A percentile compares a stretch with the other conserved stretches of the same genome.
phyloP scores from a whole-genome alignment of 1,140 invertebrate species.

The Apis dorsata region DNA sequence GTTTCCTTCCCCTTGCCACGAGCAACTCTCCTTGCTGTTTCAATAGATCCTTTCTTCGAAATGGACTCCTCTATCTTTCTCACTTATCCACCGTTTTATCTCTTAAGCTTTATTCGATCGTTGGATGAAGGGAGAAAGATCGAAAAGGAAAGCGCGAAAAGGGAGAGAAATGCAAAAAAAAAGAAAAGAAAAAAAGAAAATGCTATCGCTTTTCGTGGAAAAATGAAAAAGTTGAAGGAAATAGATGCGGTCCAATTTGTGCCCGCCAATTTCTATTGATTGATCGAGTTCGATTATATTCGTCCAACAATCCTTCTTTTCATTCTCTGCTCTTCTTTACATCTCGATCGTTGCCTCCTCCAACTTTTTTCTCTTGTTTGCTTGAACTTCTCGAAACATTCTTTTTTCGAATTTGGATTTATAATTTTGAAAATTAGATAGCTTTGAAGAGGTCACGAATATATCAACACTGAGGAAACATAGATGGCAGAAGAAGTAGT shows the following conservation, averaged over 20 bases:
- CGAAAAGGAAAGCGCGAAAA: not conserved
- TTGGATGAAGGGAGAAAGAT: conserved; percentile 10
- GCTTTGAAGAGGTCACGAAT: no score
- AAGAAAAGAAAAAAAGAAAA: not conserved
- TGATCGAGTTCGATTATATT: not conserved
- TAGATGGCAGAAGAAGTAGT: not conserved
- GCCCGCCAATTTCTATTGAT: not conserved
- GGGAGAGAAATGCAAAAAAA: not conserved
- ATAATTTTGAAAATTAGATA: no score
- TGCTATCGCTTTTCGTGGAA: not conserved
- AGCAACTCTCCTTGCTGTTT: not conserved
- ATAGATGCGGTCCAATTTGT: not conserved
- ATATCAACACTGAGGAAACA: not conserved
- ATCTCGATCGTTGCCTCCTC: not conserved
- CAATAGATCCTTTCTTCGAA: conserved; percentile 24
- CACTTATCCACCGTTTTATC: conserved; percentile 58
- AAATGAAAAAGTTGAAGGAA: not conserved
- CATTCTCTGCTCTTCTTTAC: not conserved
- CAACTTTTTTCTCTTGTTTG: not conserved
- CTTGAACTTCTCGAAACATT: not conserved
- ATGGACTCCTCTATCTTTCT: conserved; percentile 28
- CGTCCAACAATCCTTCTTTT: not conserved
- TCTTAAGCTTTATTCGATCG: conserved; percentile 58
- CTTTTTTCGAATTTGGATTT: not conserved
- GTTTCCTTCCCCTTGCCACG: not conserved